Conservation (phyloP, 1,140 invertebrate genomes). For the Drosophila neocordata region DNA sequence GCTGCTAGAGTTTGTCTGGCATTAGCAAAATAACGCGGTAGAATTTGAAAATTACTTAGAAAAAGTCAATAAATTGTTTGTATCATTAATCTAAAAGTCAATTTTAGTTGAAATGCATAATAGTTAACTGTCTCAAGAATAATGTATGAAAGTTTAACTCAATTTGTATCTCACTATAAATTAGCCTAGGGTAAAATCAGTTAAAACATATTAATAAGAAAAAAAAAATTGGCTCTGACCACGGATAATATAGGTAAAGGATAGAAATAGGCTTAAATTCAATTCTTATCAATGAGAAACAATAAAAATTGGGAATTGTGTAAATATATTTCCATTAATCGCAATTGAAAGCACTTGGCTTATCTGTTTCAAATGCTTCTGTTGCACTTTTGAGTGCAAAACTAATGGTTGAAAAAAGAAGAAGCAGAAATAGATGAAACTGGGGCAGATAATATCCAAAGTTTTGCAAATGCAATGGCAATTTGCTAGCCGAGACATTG, state of each 20-base stretch:
- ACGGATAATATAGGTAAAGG: no score
- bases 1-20: background rate
- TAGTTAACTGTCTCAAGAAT: no score
- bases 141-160: no score
- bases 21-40: background rate
- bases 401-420: no score
- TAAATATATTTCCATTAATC: background rate
- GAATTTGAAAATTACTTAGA: background rate
- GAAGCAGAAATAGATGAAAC: background rate
- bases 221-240: no score
- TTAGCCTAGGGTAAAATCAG: no score
- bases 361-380: background rate
- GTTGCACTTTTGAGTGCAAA: background rate
- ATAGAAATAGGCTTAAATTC: no score
- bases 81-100: no score
- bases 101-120: no score
- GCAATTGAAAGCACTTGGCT: background rate
- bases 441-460: slow-evolving; percentile 58
- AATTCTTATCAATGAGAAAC: background rate
- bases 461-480: slow-evolving; percentile 67
- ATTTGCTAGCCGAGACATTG: slow-evolving; percentile 41
- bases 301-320: background rate
- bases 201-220: no score
- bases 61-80: no score
- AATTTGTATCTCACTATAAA: no score